These are phyloP conservation scores for Lophura nycthemera DNA, from an alignment of 2,113 vertebrate genomes.

Conservation along the genomic window DNA sequence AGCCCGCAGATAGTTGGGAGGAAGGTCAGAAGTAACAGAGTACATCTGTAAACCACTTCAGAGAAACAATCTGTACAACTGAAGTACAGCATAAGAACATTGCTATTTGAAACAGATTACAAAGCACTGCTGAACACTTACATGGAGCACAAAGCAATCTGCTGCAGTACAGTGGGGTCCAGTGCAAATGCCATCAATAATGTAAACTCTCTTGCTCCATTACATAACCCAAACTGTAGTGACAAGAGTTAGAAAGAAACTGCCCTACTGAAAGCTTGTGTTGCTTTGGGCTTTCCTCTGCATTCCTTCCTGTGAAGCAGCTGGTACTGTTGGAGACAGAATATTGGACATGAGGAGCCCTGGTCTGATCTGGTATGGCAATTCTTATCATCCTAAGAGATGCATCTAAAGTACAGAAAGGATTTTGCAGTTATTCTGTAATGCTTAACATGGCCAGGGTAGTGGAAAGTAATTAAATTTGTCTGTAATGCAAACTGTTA, in stretches of 20 bases:
- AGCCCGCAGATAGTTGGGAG: constrained; percentile 8
- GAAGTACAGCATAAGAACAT: background rate
- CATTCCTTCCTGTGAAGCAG: background rate
- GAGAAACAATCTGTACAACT: background rate
- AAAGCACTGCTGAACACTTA: background rate
- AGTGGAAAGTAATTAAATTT: background rate
- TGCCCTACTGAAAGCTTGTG: background rate
- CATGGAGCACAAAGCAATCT: background rate
- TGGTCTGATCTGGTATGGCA: background rate
- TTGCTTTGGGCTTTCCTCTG: background rate
- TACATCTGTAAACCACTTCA: background rate
- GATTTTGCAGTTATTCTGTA: background rate
- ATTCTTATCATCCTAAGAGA: background rate
- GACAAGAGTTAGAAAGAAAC: background rate
- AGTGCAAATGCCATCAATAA: background rate
- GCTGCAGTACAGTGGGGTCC: background rate
- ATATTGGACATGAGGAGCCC: background rate
- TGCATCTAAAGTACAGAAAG: fast-evolving
- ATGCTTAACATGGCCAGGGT: background rate
- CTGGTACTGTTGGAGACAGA: background rate
- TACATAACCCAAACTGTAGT: background rate
- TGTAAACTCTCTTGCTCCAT: fast-evolving
- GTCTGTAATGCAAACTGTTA: background rate
- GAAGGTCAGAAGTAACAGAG: background rate
- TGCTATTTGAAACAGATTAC: background rate